Percentiles rank a stretch among this genome's conserved stretches.
phyloP scores from a whole-genome alignment of 2,113 vertebrate species.

The Charina bottae region DNA sequence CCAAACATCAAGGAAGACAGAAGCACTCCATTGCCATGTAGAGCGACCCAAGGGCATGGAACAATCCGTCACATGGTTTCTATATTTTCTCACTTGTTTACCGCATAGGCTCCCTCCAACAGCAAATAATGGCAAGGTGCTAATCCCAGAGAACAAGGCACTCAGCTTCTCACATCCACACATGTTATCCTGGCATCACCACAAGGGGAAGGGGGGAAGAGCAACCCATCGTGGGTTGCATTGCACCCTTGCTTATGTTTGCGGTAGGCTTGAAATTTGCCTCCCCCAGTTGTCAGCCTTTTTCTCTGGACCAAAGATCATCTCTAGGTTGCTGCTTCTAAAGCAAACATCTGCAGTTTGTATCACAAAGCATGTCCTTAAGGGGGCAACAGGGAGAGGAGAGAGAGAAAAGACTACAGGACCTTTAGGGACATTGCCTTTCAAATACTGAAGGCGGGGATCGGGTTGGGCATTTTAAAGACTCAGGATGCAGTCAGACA shows the following conservation, averaged over 20 bases:
- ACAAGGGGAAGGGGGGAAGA: not conserved
- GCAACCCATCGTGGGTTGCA: not conserved
- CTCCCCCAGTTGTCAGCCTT: not conserved
- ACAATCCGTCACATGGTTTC: slow-evolving; percentile 72
- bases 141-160: slow-evolving; percentile 61
- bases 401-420: not conserved
- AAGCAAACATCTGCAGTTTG: not conserved
- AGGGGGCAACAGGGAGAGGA: not conserved
- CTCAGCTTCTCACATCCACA: slow-evolving; percentile 63
- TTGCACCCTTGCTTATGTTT: slow-evolving; percentile 20
- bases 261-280: not conserved
- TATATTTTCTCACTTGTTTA: slow-evolving; percentile 73
- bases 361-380: not conserved
- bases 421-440: not conserved
- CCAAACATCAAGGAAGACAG: slow-evolving; percentile 66
- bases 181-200: slow-evolving; percentile 42
- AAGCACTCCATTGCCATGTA: slow-evolving; percentile 66
- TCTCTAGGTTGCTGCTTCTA: slow-evolving; percentile 9
- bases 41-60: slow-evolving; percentile 63
- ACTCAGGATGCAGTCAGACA: not conserved
- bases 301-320: slow-evolving; percentile 11
- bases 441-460: not conserved
- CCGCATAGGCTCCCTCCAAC: slow-evolving; percentile 54
- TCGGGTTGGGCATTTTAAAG: not conserved
- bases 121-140: slow-evolving; percentile 59